Evolutionary conservation across 2,113 vertebrate genomes (phyloP).

Genomic region (human (Homo sapiens)): DNA sequence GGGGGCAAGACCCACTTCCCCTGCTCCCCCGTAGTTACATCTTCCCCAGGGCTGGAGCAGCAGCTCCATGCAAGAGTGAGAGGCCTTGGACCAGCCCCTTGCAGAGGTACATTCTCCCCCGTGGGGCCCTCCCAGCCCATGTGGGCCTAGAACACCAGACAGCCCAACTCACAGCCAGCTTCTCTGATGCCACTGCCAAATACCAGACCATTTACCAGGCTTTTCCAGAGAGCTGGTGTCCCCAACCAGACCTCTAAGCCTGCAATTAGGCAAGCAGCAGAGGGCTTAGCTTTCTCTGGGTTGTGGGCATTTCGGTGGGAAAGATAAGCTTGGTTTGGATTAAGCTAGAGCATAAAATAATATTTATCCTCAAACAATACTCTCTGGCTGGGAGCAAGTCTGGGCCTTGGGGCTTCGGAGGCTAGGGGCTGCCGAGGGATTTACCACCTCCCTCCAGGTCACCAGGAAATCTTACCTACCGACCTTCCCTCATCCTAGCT

Average conservation of each 20-base stretch:
- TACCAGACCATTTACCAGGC: background rate
- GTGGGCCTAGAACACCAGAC: background rate
- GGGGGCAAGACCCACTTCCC: background rate
- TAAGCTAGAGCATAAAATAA: slow-evolving; percentile 46
- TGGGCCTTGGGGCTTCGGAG: background rate
- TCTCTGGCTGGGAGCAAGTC: background rate
- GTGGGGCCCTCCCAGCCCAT: background rate
- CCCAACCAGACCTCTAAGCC: background rate
- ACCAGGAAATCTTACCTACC: background rate
- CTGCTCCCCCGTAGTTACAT: background rate
- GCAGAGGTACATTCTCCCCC: background rate
- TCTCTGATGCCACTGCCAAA: background rate
- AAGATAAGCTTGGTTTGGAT: slow-evolving; percentile 60
- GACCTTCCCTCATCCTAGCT: accelerated
- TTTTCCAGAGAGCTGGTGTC: background rate
- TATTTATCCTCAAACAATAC: slow-evolving; percentile 42
- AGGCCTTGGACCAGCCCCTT: background rate
- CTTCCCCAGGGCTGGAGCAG: background rate
- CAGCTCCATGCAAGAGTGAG: background rate
- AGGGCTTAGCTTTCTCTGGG: slow-evolving; percentile 31
- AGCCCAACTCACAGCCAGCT: background rate
- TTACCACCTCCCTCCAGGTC: background rate
- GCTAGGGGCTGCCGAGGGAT: background rate
- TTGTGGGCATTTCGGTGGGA: background rate
- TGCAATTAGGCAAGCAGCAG: slow-evolving; percentile 63